Base-by-base conservation (phyloP, 2,888 invertebrate species). In the Monochamus alternatus region DNA sequence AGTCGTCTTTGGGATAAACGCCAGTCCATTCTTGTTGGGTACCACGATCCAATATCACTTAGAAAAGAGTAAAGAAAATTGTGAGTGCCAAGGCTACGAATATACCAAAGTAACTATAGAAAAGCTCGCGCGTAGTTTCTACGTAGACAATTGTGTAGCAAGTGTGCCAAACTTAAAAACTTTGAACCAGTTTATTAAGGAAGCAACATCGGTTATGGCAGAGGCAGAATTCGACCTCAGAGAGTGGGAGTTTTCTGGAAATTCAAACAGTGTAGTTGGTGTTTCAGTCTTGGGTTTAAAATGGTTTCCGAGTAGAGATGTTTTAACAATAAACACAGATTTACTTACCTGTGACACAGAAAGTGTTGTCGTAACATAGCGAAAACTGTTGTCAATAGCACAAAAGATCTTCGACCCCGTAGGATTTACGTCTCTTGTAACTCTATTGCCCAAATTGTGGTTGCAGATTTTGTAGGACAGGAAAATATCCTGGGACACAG, bases 191-290 rank as follows among this genome's bases (percentile, higher is more conserved):
- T 55, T 55, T 55, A 55, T 55, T 55, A 55, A 55, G 5, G 52
- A 55, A 55, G 52, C 52, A 12, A 55, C 52, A 8, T 55, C 1
- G 52, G 12, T 55, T 55, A 55, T 55, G 52, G 52, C 52, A 10
- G 52, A 55, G 14, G 52, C 52, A 55, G 3, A 55, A 55, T 55
- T 60, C 10, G 60, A 60, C 30, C 60, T 60, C 7, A 60, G 60
- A 60, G 30, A 38, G 60, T 60, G 60, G 63, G 63, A 63, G 63
- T 63, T 63, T 38, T 63, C 63, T 38, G 63, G 43, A 3, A 5
- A 63, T 22, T 22, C 22, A 22, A 22, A 22, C 22, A 22, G 22
- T 22, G 22, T 22, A 22, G 22, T 22, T 22, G 22, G 22, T 22
- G 22, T 22, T 22, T 22, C 22, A 22, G 22, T 22, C 22, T 22